Percentiles rank a stretch among this genome's conserved stretches.
phyloP scores from a whole-genome alignment of 2,113 vertebrate species.

The Strigops habroptila region DNA sequence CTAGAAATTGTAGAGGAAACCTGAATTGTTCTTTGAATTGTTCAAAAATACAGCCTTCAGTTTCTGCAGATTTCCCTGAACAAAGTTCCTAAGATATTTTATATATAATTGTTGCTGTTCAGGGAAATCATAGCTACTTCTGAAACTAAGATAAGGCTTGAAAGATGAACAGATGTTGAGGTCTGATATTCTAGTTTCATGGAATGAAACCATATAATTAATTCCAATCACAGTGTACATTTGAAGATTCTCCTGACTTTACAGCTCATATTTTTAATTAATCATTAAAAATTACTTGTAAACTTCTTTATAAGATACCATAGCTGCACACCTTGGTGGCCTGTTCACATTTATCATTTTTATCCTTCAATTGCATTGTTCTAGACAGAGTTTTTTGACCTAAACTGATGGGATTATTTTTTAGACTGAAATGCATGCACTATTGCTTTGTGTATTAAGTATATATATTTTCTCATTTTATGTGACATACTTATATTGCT shows the following conservation, averaged over 20 bases:
- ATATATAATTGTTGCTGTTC: neutral
- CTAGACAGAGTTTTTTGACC: neutral
- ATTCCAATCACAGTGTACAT: neutral
- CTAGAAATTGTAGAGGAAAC: neutral
- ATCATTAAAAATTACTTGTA: neutral
- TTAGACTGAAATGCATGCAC: neutral
- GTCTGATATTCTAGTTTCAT: neutral
- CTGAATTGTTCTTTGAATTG: neutral
- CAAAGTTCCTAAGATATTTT: neutral
- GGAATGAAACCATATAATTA: neutral
- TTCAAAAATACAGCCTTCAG: neutral
- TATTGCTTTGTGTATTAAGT: neutral
- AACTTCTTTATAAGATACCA: neutral
- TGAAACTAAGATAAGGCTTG: neutral
- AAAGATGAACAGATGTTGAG: neutral
- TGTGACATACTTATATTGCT: neutral
- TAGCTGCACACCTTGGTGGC: neutral
- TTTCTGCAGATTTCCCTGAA: neutral
- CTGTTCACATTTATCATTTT: neutral
- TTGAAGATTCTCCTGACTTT: neutral
- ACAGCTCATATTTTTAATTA: neutral
- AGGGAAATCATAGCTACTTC: neutral
- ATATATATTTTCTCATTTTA: neutral
- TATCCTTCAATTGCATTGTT: accelerated
- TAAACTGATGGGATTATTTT: neutral